These are phyloP conservation scores for Cerceris rybyensis DNA, from an alignment of 2,888 invertebrate species.

Conservation along the genomic window DNA sequence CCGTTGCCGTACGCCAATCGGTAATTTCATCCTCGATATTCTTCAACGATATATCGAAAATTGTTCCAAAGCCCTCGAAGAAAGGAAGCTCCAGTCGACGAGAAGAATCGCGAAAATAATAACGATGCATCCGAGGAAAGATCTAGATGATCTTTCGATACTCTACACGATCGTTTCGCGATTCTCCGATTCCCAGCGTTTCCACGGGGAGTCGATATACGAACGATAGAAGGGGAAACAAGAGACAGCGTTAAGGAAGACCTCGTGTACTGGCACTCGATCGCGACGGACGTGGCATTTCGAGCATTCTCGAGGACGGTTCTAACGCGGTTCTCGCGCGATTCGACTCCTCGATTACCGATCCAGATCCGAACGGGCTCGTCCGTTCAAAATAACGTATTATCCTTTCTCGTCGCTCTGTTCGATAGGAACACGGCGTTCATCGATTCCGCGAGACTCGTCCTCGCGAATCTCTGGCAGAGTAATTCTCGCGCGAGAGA, in stretches of 20 bases:
- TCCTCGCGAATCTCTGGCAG: background rate
- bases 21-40: too few species aligned
- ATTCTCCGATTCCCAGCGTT: background rate
- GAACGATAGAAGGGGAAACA: constrained; percentile 11
- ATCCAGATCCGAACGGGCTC: background rate
- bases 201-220: constrained; percentile 5
- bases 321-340: constrained; percentile 3
- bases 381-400: background rate
- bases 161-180: background rate
- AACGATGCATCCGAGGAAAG: too few species aligned
- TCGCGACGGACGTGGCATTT: constrained; percentile 11
- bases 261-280: constrained; percentile 45
- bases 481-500: background rate
- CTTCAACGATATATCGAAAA: too few species aligned
- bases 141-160: background rate
- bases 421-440: constrained; percentile 1
- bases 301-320: constrained; percentile 19
- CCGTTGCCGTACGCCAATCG: too few species aligned
- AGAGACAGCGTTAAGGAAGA: constrained; percentile 53
- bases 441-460: background rate
- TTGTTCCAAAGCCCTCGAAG: too few species aligned
- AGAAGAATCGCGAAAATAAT: too few species aligned
- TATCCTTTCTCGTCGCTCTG: background rate
- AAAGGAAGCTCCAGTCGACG: too few species aligned
- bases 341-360: constrained; percentile 6